phyloP scores from a whole-genome alignment of 1,140 invertebrate genomes.

The Solenopsis invicta region DNA sequence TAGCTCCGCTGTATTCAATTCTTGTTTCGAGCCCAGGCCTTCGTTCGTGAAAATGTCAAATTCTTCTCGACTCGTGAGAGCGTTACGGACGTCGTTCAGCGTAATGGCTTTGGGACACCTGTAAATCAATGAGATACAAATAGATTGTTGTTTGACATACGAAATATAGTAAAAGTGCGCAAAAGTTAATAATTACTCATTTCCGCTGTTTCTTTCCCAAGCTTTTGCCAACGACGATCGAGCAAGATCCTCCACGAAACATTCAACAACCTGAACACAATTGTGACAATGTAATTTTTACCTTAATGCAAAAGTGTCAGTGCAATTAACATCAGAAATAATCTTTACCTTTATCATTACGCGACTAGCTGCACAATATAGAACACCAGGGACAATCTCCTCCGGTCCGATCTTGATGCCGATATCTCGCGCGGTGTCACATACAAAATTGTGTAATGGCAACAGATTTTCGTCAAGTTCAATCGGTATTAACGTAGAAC shows the following conservation, averaged over 20 bases:
- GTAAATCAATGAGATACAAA: slow-evolving; percentile 39
- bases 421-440: slow-evolving; percentile 79
- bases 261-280: slow-evolving; percentile 78
- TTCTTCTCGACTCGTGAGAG: slow-evolving; percentile 81
- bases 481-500: slow-evolving; percentile 65
- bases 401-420: slow-evolving; percentile 80
- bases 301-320: not conserved
- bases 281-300: not conserved
- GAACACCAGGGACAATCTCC: slow-evolving; percentile 80
- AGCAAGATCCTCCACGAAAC: slow-evolving; percentile 81
- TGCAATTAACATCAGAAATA: not conserved
- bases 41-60: slow-evolving; percentile 85
- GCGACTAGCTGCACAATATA: slow-evolving; percentile 77
- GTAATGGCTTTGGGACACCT: slow-evolving; percentile 74
- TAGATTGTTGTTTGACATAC: not conserved
- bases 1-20: slow-evolving; percentile 24
- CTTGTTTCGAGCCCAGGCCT: slow-evolving; percentile 79
- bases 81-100: slow-evolving; percentile 80
- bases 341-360: slow-evolving; percentile 79
- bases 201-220: slow-evolving; percentile 76
- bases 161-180: not conserved
- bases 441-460: slow-evolving; percentile 79
- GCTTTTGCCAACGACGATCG: slow-evolving; percentile 81
- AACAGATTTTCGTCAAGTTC: slow-evolving; percentile 76
- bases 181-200: slow-evolving; percentile 66